A percentile compares a stretch with the other conserved stretches of the same genome.
Conservation (phyloP, 1,140 invertebrate species). For the Drosophila biarmipes region DNA sequence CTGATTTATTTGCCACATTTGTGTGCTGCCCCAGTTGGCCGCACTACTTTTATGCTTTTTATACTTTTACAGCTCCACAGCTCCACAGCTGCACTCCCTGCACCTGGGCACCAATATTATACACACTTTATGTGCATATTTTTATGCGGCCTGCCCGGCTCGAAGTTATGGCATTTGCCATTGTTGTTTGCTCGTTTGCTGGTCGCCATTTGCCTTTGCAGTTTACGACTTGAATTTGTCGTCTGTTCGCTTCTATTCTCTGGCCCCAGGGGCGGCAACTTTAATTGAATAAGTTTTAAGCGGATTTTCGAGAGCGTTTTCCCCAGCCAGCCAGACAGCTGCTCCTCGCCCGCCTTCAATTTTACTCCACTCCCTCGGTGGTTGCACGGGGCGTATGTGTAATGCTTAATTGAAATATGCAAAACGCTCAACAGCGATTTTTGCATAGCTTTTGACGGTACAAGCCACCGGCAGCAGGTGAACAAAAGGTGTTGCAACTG, state of each 20-base stretch:
- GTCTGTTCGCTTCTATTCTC: conserved; percentile 28
- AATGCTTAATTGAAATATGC: conserved; percentile 73
- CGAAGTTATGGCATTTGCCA: conserved; percentile 54
- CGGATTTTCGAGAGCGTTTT: conserved; percentile 60
- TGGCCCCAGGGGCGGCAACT: conserved; percentile 52
- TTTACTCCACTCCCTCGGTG: not conserved
- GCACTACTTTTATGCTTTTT: conserved; percentile 30
- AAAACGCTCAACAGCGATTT: conserved; percentile 58
- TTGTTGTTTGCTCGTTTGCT: conserved; percentile 60
- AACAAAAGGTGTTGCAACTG: conserved; percentile 71
- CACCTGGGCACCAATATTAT: conserved; percentile 54
- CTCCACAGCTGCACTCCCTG: conserved; percentile 22
- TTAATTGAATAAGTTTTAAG: conserved; percentile 84
- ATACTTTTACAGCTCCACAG: not conserved
- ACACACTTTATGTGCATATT: conserved; percentile 79
- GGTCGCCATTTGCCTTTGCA: conserved; percentile 68
- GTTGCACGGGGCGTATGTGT: conserved; percentile 63
- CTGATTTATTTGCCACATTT: conserved; percentile 63
- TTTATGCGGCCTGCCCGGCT: conserved; percentile 53
- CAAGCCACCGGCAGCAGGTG: conserved; percentile 2
- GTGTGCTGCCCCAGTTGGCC: conserved; percentile 37
- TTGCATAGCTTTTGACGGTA: conserved; percentile 59
- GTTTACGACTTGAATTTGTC: conserved; percentile 76
- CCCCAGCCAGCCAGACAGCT: conserved; percentile 5
- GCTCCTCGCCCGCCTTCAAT: conserved; percentile 3